phyloP scores from a whole-genome alignment of 2,888 invertebrate genomes.

The Ormyrus nitidulus region DNA sequence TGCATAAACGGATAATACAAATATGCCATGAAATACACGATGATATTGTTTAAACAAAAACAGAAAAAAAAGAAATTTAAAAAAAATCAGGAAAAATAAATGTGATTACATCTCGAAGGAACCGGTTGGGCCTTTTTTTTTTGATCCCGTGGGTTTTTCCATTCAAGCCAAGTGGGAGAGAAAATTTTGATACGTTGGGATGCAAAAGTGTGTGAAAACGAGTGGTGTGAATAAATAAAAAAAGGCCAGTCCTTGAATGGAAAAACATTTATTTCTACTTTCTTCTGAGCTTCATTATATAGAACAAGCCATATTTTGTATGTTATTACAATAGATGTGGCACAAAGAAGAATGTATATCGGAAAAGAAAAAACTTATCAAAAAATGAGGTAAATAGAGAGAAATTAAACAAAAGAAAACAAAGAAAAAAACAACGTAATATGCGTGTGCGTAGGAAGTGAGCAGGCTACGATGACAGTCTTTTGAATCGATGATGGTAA shows the following conservation, averaged over 20 bases:
- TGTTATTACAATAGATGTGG: constrained; percentile 59
- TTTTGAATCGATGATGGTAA: constrained; percentile 6
- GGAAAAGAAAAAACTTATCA: constrained; percentile 15
- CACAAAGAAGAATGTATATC: constrained; percentile 36
- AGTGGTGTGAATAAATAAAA: constrained; percentile 73
- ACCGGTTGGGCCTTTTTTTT: constrained; percentile 27
- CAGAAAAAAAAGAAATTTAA: constrained; percentile 12
- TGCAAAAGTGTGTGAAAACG: constrained; percentile 59
- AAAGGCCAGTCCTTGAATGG: constrained; percentile 74
- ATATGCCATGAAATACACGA: not conserved
- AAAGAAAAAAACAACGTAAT: constrained; percentile 44
- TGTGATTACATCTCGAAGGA: constrained; percentile 15
- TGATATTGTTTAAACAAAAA: not conserved
- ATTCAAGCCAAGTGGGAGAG: constrained; percentile 74
- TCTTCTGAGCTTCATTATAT: constrained; percentile 63
- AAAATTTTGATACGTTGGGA: constrained; percentile 69
- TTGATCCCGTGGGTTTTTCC: constrained; percentile 69
- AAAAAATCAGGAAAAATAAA: not conserved
- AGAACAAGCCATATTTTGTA: constrained; percentile 58
- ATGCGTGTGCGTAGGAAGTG: constrained; percentile 17
- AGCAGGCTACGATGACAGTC: constrained; percentile 29
- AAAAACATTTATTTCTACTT: constrained; percentile 75
- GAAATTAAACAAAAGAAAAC: constrained; percentile 21
- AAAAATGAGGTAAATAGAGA: constrained; percentile 12
- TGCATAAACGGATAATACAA: not conserved